Conservation (phyloP, 2,113 vertebrate species). For the Hippotragus niger region DNA sequence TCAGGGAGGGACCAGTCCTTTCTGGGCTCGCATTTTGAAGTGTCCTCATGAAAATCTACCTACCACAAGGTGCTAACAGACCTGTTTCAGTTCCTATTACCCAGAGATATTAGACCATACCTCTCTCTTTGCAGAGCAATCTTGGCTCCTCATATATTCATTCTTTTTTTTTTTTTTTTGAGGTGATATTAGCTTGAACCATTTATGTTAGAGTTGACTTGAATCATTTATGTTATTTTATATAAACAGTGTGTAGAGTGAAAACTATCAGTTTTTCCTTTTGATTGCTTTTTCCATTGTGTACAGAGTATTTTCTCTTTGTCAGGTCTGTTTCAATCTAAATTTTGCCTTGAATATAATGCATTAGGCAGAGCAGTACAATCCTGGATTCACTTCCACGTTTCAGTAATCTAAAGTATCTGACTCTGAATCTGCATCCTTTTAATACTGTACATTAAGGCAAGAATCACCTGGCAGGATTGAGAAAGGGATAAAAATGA, state of each 20-base stretch:
- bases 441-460: neutral
- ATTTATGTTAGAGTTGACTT: neutral
- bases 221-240: neutral
- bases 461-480: neutral
- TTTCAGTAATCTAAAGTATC: neutral
- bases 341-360: neutral
- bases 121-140: fast-evolving
- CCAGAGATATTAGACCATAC: fast-evolving
- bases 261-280: neutral
- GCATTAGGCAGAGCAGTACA: neutral
- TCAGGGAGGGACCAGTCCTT: neutral
- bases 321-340: neutral
- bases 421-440: neutral
- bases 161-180: neutral
- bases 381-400: neutral
- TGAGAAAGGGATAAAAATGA: neutral
- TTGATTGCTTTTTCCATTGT: neutral
- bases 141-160: neutral
- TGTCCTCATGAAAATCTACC: neutral
- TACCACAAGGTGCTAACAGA: neutral
- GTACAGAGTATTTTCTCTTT: neutral
- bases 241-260: neutral
- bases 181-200: neutral
- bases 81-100: neutral
- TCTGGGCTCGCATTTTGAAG: neutral